These are phyloP conservation scores for Agrotis ipsilon DNA, from an alignment of 2,888 invertebrate species.

Conservation along the genomic window DNA sequence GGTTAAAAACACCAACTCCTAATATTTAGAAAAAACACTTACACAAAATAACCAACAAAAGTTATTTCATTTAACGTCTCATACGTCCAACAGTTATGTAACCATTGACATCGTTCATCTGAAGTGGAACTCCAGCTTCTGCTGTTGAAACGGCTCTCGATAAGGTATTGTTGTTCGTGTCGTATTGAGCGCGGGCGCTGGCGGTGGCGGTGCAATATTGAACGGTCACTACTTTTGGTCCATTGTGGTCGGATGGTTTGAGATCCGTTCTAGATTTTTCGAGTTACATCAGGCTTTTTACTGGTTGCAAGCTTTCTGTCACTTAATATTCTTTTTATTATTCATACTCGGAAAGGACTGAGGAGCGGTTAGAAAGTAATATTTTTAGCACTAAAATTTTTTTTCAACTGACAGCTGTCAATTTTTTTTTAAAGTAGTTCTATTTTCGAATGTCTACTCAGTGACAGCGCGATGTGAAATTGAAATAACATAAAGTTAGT, in stretches of 20 bases:
- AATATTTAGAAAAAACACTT: not conserved
- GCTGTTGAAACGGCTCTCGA: slow-evolving; percentile 30
- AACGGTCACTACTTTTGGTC: slow-evolving; percentile 38
- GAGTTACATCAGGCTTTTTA: slow-evolving; percentile 1
- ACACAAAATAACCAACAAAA: slow-evolving; percentile 5
- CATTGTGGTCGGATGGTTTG: slow-evolving; percentile 26
- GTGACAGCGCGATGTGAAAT: no score
- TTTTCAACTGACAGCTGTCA: no score
- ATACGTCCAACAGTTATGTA: slow-evolving; percentile 1
- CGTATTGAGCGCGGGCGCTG: slow-evolving; percentile 12
- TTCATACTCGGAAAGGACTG: no score
- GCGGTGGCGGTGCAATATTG: slow-evolving; percentile 27
- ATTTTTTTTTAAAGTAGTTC: no score
- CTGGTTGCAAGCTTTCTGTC: not conserved
- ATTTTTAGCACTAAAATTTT: no score
- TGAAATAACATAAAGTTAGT: no score
- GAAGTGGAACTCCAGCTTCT: slow-evolving; percentile 8
- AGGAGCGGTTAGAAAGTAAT: no score
- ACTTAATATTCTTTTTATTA: no score
- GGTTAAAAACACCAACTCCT: no score
- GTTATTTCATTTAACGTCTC: slow-evolving; percentile 7
- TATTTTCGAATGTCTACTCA: no score
- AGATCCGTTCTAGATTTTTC: slow-evolving; percentile 4
- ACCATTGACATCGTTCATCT: slow-evolving; percentile 16
- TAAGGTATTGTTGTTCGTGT: slow-evolving; percentile 39